Evolutionary conservation across 2,888 invertebrate species (phyloP), one percentile per base, ranked within the genome.

Genomic region (Leucophenga montana): DNA sequence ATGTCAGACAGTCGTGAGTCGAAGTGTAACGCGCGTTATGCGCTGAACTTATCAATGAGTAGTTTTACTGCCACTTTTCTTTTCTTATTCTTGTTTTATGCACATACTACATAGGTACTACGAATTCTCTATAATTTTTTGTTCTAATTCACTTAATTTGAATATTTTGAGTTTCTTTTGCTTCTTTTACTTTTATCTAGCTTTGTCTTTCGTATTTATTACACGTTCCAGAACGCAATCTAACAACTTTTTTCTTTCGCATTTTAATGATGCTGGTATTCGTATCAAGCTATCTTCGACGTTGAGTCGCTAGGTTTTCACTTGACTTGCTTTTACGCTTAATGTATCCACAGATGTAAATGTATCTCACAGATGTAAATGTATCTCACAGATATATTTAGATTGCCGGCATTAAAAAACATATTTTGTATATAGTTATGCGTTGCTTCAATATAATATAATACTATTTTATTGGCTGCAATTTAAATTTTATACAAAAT

Each of bases 301-400:
- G 39, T 8, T 73, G 78, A 74, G 72, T 76, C 76, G 82, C 78
- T 79, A 71, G 75, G 74, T 78, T 84, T 76, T 69, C 70, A 69
- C 70, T 66, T 72, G 53, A 56, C 39, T 56, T 56, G 54, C 27
- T 53, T 50, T 48, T 78, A 71, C 71, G 67, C 69, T 69, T 59
- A 64, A 67, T 18, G 67, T 72, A n/a, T n/a, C n/a, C n/a, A n/a
- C n/a, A n/a, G n/a, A n/a, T n/a, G n/a, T n/a, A n/a, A n/a, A n/a
- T n/a, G n/a, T n/a, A 68, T 67, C 39, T 3, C n/a, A n/a, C n/a
- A n/a, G n/a, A n/a, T n/a, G n/a, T n/a, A n/a, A n/a, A n/a, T n/a
- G n/a, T n/a, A 68, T 67, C 39, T 3, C 39, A 39, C 11, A 39
- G 39, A 39, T 39, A 39, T 8, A 39, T 39, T 39, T 39, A 39